phyloP scores from a whole-genome alignment of 2,113 vertebrate genomes.

The Talpa occidentalis region DNA sequence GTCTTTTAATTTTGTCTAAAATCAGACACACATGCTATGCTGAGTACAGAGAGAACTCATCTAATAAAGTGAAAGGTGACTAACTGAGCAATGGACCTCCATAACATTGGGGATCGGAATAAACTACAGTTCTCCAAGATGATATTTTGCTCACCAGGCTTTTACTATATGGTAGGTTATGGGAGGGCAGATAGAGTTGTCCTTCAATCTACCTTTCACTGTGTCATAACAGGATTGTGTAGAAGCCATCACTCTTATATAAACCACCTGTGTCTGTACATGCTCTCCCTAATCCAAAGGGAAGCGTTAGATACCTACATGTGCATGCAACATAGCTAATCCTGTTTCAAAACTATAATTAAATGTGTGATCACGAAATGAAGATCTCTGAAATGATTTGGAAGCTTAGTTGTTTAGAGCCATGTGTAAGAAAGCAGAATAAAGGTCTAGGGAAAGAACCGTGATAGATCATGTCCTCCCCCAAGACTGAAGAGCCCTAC shows the following conservation, averaged over 20 bases:
- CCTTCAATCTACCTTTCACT: background rate
- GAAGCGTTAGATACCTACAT: background rate
- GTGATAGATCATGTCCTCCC: background rate
- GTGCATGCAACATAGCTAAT: background rate
- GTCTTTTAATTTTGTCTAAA: background rate
- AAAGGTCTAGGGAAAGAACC: background rate
- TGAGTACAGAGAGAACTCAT: too few relatives aligned
- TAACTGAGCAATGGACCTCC: fast-evolving
- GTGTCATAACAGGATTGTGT: background rate
- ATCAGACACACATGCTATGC: fast-evolving
- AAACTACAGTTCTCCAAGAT: background rate
- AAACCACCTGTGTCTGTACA: background rate
- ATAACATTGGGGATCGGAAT: fast-evolving
- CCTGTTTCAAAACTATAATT: background rate
- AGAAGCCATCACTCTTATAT: background rate
- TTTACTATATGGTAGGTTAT: background rate
- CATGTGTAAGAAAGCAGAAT: background rate
- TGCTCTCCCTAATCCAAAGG: background rate
- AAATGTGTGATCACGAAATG: background rate
- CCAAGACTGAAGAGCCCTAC: too few relatives aligned
- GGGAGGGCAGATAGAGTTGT: background rate
- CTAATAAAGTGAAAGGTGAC: background rate
- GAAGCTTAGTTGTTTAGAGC: background rate
- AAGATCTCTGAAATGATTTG: background rate
- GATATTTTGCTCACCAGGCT: background rate